Conservation (phyloP, 1,140 invertebrate species). For the Drosophila aff. region DNA sequence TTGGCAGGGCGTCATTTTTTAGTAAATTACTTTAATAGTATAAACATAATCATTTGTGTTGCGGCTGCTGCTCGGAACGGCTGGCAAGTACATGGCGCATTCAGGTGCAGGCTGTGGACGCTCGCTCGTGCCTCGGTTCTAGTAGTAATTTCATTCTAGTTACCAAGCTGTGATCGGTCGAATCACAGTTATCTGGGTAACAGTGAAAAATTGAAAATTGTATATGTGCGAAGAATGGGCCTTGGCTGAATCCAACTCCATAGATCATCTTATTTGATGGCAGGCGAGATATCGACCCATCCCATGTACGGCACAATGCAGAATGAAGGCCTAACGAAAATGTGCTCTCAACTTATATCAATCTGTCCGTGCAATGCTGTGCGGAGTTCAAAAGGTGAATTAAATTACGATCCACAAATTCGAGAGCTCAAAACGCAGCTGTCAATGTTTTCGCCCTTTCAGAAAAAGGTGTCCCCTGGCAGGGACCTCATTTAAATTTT, state of each 20-base stretch:
- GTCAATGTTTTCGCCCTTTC: slow-evolving; percentile 37
- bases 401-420: slow-evolving; percentile 51
- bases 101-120: slow-evolving; percentile 21
- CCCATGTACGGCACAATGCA: background rate
- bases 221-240: slow-evolving; percentile 46
- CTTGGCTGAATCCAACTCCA: background rate
- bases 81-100: slow-evolving; percentile 45
- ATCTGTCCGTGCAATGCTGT: slow-evolving; percentile 9
- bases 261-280: slow-evolving; percentile 5
- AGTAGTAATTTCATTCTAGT: slow-evolving; percentile 67
- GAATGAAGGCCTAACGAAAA: slow-evolving; percentile 1
- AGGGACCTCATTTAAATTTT: slow-evolving; percentile 70
- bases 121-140: slow-evolving; percentile 52
- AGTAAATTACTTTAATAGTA: slow-evolving; percentile 84
- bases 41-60: slow-evolving; percentile 83
- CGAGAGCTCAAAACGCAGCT: slow-evolving; percentile 63
- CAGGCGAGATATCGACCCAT: background rate
- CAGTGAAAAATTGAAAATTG: slow-evolving; percentile 80
- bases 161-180: slow-evolving; percentile 50
- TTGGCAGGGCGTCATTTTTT: slow-evolving; percentile 72
- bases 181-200: slow-evolving; percentile 80
- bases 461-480: slow-evolving; percentile 30
- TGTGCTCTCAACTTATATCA: background rate
- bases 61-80: slow-evolving; percentile 59
- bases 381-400: slow-evolving; percentile 72